Conservation (phyloP, 2,888 invertebrate species). For the Eucriotettix oculatus region DNA sequence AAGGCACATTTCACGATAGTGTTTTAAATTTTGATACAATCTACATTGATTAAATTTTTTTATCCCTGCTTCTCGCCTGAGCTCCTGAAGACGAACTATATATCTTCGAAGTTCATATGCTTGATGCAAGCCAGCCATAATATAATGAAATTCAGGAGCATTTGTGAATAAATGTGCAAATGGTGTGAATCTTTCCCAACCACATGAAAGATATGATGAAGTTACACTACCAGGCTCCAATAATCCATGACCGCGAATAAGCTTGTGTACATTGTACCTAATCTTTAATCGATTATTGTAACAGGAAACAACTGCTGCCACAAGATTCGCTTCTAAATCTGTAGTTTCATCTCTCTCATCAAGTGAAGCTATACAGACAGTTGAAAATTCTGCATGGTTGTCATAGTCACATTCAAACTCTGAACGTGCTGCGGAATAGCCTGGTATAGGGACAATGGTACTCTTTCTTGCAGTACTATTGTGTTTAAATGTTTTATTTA, state of each 20-base stretch:
- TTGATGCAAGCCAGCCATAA: conserved; percentile 58
- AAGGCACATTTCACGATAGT: conserved; percentile 36
- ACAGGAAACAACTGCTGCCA: conserved; percentile 50
- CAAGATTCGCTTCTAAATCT: conserved; percentile 42
- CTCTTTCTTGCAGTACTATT: no score
- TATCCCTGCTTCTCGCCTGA: conserved; percentile 48
- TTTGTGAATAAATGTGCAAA: conserved; percentile 64
- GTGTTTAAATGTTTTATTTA: no score
- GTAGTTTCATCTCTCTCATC: conserved; percentile 24
- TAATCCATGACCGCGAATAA: conserved; percentile 64
- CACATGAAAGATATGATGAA: conserved; percentile 19
- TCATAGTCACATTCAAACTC: conserved; percentile 77
- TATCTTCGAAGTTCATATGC: conserved; percentile 47
- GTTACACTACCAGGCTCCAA: conserved; percentile 53
- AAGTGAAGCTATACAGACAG: conserved; percentile 31
- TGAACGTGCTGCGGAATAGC: conserved; percentile 70
- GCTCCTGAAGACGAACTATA: conserved; percentile 21
- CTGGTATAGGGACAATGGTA: conserved; percentile 37
- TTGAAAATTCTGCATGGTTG: conserved; percentile 58
- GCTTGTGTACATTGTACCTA: conserved; percentile 48
- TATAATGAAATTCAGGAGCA: conserved; percentile 53
- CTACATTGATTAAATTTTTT: conserved; percentile 41
- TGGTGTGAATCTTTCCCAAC: conserved; percentile 33
- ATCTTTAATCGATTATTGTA: conserved; percentile 63
- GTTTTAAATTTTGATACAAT: conserved; percentile 47